These are phyloP conservation scores for Pelecanus crispus DNA, from an alignment of 2,113 vertebrate species.

Conservation along the genomic window DNA sequence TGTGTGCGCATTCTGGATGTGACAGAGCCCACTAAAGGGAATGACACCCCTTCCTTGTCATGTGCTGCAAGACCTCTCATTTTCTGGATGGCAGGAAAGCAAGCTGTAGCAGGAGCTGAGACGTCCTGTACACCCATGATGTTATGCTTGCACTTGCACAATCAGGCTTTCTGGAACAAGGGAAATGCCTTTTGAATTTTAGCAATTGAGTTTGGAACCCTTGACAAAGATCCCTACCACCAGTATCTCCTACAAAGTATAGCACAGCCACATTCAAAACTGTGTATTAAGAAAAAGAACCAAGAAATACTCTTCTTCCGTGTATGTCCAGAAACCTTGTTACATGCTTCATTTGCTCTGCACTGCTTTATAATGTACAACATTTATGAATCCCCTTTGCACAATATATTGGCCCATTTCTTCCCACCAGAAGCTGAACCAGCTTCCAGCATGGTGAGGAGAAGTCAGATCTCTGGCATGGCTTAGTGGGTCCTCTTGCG, in stretches of 20 bases:
- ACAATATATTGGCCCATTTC: neutral
- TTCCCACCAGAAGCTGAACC: neutral
- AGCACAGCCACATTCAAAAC: neutral
- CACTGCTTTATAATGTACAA: neutral
- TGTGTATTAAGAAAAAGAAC: neutral
- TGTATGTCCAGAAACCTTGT: neutral
- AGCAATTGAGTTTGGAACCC: neutral
- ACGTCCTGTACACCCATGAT: neutral
- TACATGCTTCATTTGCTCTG: neutral
- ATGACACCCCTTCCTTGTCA: neutral
- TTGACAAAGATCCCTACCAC: neutral
- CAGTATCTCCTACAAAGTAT: neutral
- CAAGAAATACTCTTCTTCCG: neutral
- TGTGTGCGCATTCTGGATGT: neutral
- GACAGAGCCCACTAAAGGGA: neutral
- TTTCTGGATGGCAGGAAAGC: neutral
- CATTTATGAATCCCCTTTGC: neutral
- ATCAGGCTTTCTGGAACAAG: neutral
- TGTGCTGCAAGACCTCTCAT: neutral
- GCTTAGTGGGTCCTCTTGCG: neutral
- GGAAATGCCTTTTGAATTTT: neutral
- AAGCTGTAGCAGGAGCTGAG: neutral
- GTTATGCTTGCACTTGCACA: neutral
- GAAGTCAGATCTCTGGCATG: neutral
- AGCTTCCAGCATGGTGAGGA: neutral